Evolutionary conservation across 2,797 vertebrate genomes (phyloP).

Genomic region (Galago senegalensis): DNA sequence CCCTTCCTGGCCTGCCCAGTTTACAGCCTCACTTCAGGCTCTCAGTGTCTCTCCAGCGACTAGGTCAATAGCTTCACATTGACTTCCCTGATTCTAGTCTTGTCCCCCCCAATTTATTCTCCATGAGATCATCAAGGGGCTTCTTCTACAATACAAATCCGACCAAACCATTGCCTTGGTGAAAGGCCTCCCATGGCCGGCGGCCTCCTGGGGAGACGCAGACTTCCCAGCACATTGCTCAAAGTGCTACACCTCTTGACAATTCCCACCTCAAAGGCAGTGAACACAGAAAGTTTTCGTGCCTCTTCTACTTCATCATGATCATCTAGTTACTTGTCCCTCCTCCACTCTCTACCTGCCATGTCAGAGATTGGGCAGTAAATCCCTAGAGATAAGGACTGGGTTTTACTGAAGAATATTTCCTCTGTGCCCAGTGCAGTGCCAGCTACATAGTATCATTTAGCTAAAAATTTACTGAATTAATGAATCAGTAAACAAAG

Average conservation of each 20-base stretch:
- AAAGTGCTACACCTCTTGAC: neutral
- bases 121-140: neutral
- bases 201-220: neutral
- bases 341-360: neutral
- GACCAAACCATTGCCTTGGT: neutral
- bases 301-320: neutral
- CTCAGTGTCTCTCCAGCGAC: neutral
- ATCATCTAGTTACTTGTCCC: neutral
- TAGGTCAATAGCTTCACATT: neutral
- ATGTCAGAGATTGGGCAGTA: neutral
- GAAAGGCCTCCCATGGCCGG: neutral
- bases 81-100: neutral
- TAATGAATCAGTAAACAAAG: neutral
- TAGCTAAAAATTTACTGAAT: constrained; percentile 1
- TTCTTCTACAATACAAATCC: neutral
- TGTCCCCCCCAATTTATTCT: neutral
- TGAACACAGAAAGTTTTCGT: neutral
- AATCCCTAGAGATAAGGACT: neutral
- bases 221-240: neutral
- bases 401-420: neutral
- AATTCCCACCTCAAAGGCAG: neutral
- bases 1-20: neutral
- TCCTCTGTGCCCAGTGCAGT: neutral
- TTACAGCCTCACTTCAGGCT: neutral
- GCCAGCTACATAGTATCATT: neutral